Conservation (phyloP, 2,888 invertebrate species). For the Phengaris alcon region DNA sequence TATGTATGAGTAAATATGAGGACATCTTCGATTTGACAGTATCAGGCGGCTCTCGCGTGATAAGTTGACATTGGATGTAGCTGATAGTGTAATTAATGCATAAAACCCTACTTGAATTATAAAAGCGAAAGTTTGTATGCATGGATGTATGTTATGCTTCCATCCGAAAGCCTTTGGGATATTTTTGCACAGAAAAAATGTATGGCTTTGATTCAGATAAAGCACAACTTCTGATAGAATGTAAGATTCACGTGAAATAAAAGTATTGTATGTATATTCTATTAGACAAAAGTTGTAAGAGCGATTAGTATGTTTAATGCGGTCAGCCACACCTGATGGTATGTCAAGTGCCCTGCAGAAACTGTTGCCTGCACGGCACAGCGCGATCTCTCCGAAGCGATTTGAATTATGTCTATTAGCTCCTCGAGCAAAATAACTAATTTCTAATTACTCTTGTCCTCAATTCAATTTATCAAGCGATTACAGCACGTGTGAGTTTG, state of each 20-base stretch:
- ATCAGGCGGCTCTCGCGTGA: conserved; percentile 8
- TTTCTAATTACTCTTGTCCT: conserved; percentile 11
- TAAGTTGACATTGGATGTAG: not conserved
- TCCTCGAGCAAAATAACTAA: conserved; percentile 15
- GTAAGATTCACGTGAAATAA: too few species aligned
- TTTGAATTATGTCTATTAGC: conserved; percentile 6
- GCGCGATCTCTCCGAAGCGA: not conserved
- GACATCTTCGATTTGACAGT: conserved; percentile 20
- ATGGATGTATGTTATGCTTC: too few species aligned
- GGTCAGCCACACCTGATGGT: not conserved
- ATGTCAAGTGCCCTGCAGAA: not conserved
- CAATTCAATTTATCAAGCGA: not conserved
- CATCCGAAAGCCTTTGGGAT: too few species aligned
- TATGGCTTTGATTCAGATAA: too few species aligned
- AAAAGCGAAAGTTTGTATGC: not conserved
- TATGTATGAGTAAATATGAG: conserved; percentile 10
- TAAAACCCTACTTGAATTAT: not conserved
- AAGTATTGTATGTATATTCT: too few species aligned
- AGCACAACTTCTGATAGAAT: too few species aligned
- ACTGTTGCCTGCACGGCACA: not conserved
- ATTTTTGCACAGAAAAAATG: too few species aligned
- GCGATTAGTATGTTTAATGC: too few species aligned
- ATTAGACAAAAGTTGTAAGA: too few species aligned
- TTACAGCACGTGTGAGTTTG: not conserved
- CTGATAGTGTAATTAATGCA: not conserved